phyloP scores from a whole-genome alignment of 2,113 vertebrate species.

The Leptodactylus fuscus region DNA sequence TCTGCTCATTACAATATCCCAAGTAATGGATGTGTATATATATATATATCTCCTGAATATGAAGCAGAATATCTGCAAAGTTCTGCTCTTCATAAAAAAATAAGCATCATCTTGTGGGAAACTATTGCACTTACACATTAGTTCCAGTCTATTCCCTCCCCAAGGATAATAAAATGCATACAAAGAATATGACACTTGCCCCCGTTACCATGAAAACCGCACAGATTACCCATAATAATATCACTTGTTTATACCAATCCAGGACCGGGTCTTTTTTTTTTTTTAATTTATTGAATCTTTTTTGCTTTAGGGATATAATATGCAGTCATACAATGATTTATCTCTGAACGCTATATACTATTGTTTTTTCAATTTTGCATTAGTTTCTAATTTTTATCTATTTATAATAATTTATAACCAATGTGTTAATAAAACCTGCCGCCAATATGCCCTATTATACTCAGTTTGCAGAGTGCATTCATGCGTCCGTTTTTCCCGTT shows the following conservation, averaged over 20 bases:
- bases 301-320: neutral
- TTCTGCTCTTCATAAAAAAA: neutral
- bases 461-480: no score
- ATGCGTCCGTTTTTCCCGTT: no score
- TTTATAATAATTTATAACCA: no score
- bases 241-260: neutral
- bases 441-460: no score
- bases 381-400: no score
- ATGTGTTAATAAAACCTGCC: no score
- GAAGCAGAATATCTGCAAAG: neutral
- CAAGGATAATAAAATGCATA: conserved; percentile 7
- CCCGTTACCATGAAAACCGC: conserved; percentile 3
- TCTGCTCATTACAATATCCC: neutral
- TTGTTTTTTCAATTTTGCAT: no score
- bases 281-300: neutral
- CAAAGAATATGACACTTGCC: neutral
- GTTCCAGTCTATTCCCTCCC: neutral
- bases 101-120: neutral
- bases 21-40: neutral
- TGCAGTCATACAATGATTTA: neutral
- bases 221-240: neutral
- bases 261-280: neutral
- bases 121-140: neutral
- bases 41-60: neutral
- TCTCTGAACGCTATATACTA: no score